Base-by-base conservation (phyloP, 2,113 vertebrate species). In the Pungitius pungitius region DNA sequence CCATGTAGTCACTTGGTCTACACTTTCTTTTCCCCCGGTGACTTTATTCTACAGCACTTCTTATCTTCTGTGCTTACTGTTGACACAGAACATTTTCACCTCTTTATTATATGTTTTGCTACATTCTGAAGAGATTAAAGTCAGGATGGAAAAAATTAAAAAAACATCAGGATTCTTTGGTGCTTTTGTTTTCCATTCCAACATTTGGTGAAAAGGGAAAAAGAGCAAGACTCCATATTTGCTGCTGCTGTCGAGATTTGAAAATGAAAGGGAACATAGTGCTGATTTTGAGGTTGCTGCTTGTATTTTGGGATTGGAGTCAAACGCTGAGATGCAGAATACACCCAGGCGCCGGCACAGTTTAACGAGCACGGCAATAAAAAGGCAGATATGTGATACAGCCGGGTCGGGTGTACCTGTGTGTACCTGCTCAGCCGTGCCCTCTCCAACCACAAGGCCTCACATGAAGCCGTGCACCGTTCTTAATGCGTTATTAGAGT, bases 381-480 rank as follows among this genome's bases (percentile, higher is more conserved):
- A n/a, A 87, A 54, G 8, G 27, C 63, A 73, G 61, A 62, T 64
- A 76, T 68, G 73, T 42, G 78, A 78, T 27, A 39, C 40, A 66
- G 30, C 33, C 0, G 27, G 51, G 51, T 54, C 6, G 20, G 39
- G 11, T 82, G 11, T 82, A 73, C 90, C 78, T 88, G 91, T 83
- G 78, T 70, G 30, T 83, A 84, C 88, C 84, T 88, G 90, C 73
- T 88, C 71, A 51, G 51, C 58, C 69, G 24, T 40, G n/a, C 9
- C 43, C 65, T 73, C 73, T 45, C 14, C 13, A 70, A 78, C 61
- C 72, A 81, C 77, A 10, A 33, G 24, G 14, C 42, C 18, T 85
- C 77, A 86, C 0, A 57, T 59, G 57, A 2, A 77, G 80, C 78
- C 51, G 60, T 71, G 77, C 57, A 22, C 35, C 45, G 4, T 49